Conservation (phyloP, 2,113 vertebrate species). For the Hyla sarda region DNA sequence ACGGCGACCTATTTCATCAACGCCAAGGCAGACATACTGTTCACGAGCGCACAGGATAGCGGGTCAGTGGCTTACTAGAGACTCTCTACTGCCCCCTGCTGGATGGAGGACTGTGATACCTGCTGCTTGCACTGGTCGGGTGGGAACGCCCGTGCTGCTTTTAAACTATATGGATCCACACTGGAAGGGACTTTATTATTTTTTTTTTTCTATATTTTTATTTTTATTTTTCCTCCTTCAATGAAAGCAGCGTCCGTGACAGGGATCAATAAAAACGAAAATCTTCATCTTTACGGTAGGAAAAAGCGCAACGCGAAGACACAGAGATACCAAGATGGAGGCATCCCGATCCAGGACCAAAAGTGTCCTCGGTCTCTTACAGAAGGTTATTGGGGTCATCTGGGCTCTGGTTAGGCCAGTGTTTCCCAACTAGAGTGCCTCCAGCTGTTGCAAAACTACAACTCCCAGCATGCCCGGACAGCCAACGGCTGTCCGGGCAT, state of each 20-base stretch:
- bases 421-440: too few species aligned
- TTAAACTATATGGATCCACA: slow-evolving; percentile 22
- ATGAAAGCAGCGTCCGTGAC: not conserved
- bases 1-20: slow-evolving; percentile 86
- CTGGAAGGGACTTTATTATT: slow-evolving; percentile 18
- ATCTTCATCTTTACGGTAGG: not conserved
- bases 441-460: too few species aligned
- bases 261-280: not conserved
- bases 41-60: slow-evolving; percentile 78
- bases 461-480: too few species aligned
- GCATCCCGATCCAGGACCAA: not conserved
- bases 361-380: not conserved
- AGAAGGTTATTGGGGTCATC: not conserved
- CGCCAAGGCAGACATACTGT: slow-evolving; percentile 88
- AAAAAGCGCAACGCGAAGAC: not conserved
- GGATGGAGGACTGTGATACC: slow-evolving; percentile 2
- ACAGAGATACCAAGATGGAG: not conserved
- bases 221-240: not conserved
- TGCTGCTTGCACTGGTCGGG: slow-evolving; percentile 12
- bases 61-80: slow-evolving; percentile 83
- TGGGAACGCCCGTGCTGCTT: slow-evolving; percentile 1
- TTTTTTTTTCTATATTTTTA: not conserved
- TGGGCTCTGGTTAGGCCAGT: too few species aligned
- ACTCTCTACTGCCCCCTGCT: not conserved
- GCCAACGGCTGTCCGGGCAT: too few species aligned